Percentiles rank a stretch among this genome's conserved stretches.
Evolutionary conservation across 2,888 invertebrate genomes (phyloP).

Genomic region (Ophion costatus): DNA sequence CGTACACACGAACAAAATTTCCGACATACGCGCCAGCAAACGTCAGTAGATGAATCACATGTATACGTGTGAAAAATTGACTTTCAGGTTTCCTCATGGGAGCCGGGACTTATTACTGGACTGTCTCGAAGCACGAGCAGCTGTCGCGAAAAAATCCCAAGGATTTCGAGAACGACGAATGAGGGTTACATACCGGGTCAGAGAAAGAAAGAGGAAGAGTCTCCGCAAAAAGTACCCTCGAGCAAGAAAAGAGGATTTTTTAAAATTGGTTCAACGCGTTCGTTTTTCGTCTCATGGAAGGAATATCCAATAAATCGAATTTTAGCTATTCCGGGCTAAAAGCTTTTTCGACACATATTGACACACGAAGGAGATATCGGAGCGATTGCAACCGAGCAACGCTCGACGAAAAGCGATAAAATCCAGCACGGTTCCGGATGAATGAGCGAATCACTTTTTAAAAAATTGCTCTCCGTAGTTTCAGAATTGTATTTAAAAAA

Average conservation of each 20-base stretch:
- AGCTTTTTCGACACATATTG: conserved; percentile 51
- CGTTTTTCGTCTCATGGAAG: not conserved
- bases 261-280: conserved; percentile 14
- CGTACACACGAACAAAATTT: conserved; percentile 4
- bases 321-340: conserved; percentile 8
- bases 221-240: not conserved
- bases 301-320: conserved; percentile 15
- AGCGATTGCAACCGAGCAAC: conserved; percentile 50
- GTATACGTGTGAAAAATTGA: conserved; percentile 5
- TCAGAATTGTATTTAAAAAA: too few relatives aligned
- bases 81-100: conserved; percentile 48
- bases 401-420: conserved; percentile 11
- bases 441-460: not conserved
- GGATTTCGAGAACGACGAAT: conserved; percentile 70
- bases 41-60: not conserved
- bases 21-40: not conserved
- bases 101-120: conserved; percentile 60
- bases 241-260: conserved; percentile 1
- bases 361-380: conserved; percentile 33
- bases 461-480: too few relatives aligned
- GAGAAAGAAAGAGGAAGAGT: not conserved
- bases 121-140: conserved; percentile 33
- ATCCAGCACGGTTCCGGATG: not conserved
- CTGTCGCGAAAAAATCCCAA: conserved; percentile 68
- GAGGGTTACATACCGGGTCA: not conserved